Evolutionary conservation across 2,888 invertebrate genomes (phyloP).

Genomic region (Stegana nigrithorax): DNA sequence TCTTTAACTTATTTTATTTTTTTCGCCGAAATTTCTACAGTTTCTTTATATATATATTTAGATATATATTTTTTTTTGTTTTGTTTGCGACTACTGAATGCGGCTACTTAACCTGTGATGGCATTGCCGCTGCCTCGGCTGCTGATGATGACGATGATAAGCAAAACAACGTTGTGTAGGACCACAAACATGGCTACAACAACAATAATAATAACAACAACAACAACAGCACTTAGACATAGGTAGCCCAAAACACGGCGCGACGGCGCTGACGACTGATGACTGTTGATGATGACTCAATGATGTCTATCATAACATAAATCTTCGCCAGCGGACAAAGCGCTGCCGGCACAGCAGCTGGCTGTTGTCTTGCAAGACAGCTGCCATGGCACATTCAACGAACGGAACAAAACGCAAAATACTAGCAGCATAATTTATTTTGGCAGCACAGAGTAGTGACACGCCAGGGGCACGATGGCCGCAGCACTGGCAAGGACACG

Average conservation of each 20-base stretch:
- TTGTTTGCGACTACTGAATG: slow-evolving; percentile 1
- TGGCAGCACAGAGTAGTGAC: neutral
- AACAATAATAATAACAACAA: too few relatives aligned
- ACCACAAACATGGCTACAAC: neutral
- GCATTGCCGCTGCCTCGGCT: too few relatives aligned
- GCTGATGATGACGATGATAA: neutral
- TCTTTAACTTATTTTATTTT: too few relatives aligned
- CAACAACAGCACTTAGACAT: too few relatives aligned
- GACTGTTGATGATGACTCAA: slow-evolving; percentile 33
- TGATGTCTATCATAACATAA: slow-evolving; percentile 55
- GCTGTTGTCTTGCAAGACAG: neutral
- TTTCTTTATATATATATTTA: too few relatives aligned
- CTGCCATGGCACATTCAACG: neutral
- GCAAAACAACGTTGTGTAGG: neutral
- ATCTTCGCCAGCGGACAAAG: slow-evolving; percentile 32
- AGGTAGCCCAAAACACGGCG: too few relatives aligned
- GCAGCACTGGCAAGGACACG: neutral
- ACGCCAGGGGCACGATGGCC: slow-evolving; percentile 12
- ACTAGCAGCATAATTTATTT: slow-evolving; percentile 16
- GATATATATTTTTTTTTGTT: too few relatives aligned
- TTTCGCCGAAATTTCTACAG: too few relatives aligned
- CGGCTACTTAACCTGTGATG: slow-evolving; percentile 4
- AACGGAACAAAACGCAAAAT: too few relatives aligned
- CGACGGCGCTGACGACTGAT: neutral
- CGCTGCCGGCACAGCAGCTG: neutral